Percentiles rank a stretch among this genome's conserved stretches.
phyloP scores from a whole-genome alignment of 2,888 invertebrate species.

The Trachelus stipa region DNA sequence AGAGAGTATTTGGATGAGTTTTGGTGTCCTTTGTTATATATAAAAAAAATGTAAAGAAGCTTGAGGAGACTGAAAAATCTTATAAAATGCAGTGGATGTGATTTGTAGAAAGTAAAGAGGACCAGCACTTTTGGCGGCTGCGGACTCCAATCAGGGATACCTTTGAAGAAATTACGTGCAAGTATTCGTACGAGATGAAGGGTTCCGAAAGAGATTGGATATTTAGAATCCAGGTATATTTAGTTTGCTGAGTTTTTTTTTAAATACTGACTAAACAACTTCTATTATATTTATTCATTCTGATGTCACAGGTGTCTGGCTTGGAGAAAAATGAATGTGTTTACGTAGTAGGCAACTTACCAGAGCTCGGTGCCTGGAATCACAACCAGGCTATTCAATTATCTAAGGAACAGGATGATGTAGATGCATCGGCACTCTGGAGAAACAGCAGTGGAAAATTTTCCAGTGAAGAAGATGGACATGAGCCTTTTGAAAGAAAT shows the following conservation, averaged over 20 bases:
- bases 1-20: background rate
- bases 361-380: conserved; percentile 64
- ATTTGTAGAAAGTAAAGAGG: conserved; percentile 48
- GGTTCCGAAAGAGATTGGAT: conserved; percentile 62
- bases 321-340: conserved; percentile 61
- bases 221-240: conserved; percentile 60
- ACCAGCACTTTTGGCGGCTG: conserved; percentile 34
- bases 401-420: conserved; percentile 49
- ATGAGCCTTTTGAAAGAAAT: conserved; percentile 45
- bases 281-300: conserved; percentile 4
- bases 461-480: conserved; percentile 45
- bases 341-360: conserved; percentile 62
- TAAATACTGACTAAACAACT: background rate
- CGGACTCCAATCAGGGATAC: conserved; percentile 33
- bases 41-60: background rate
- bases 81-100: conserved; percentile 30
- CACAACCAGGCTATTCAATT: conserved; percentile 62
- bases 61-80: background rate
- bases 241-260: background rate
- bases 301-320: conserved; percentile 46
- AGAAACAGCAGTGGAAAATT: conserved; percentile 46
- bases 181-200: conserved; percentile 51
- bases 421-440: conserved; percentile 45
- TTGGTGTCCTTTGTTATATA: background rate
- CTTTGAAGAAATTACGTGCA: conserved; percentile 34